Evolutionary conservation across 1,140 invertebrate genomes (phyloP).

Genomic region (Zaprionus tsacasi): DNA sequence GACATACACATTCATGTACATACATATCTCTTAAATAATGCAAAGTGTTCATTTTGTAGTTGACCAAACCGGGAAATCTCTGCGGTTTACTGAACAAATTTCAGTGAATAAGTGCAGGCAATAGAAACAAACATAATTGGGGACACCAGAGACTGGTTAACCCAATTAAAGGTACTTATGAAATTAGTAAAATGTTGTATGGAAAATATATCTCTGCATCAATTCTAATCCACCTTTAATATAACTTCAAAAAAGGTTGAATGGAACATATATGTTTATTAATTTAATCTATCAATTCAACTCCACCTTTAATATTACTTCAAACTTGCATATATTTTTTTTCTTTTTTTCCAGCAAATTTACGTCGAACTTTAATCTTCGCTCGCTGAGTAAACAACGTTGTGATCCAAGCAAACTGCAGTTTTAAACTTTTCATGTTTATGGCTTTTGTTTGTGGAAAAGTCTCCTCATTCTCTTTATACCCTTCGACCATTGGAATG

Average conservation of each 20-base stretch:
- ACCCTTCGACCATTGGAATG: too few relatives aligned
- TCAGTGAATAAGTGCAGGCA: neutral
- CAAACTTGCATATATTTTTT: neutral
- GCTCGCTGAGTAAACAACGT: neutral
- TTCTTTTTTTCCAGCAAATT: neutral
- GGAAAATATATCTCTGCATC: neutral
- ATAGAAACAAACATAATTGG: neutral
- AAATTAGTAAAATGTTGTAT: too few relatives aligned
- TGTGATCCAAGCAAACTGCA: neutral
- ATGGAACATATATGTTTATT: too few relatives aligned
- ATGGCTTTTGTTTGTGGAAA: neutral
- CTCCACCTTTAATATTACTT: neutral
- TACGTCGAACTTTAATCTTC: neutral
- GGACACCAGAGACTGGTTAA: neutral
- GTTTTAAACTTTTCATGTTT: neutral
- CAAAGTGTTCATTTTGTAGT: neutral
- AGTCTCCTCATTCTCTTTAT: neutral
- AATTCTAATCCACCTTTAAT: too few relatives aligned
- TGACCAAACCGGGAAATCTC: neutral
- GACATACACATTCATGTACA: too few relatives aligned
- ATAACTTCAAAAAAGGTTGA: too few relatives aligned
- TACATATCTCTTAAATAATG: slow-evolving; percentile 1
- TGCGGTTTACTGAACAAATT: neutral
- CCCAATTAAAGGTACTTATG: neutral
- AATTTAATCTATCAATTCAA: neutral